phyloP scores from a whole-genome alignment of 2,888 invertebrate species.

The Marasmarcha lunaedactyla region DNA sequence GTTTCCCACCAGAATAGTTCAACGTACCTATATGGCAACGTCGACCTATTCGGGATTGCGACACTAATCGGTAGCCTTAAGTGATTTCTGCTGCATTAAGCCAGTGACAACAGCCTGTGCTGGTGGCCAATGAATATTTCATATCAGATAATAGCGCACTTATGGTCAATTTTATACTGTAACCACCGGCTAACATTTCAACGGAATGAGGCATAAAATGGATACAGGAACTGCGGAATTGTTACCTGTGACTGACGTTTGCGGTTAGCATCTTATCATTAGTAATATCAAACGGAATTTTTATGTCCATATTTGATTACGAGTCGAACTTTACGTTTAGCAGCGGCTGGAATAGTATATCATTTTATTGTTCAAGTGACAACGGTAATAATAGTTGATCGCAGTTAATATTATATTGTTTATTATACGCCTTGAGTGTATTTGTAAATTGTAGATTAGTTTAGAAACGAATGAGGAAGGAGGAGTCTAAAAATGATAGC shows the following conservation, averaged over 20 bases:
- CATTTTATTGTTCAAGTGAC: too few species aligned
- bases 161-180: conserved; percentile 36
- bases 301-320: too few species aligned
- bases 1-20: too few species aligned
- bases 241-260: background rate
- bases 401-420: too few species aligned
- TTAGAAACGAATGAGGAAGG: too few species aligned
- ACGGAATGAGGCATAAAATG: conserved; percentile 5
- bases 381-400: too few species aligned
- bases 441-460: too few species aligned
- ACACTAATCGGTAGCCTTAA: conserved; percentile 20
- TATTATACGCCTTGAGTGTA: too few species aligned
- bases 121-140: conserved; percentile 60
- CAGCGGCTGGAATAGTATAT: too few species aligned
- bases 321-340: too few species aligned
- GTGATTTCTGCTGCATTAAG: conserved; percentile 51
- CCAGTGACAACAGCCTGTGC: conserved; percentile 54
- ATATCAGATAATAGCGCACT: conserved; percentile 45
- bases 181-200: conserved; percentile 15
- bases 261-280: background rate
- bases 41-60: conserved; percentile 3
- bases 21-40: too few species aligned
- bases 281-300: background rate
- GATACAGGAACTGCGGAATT: background rate
- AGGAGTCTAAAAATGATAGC: too few species aligned